Evolutionary conservation across 2,888 invertebrate species (phyloP), one percentile per base, ranked within the genome.

Genomic region (Erynnis tages): DNA sequence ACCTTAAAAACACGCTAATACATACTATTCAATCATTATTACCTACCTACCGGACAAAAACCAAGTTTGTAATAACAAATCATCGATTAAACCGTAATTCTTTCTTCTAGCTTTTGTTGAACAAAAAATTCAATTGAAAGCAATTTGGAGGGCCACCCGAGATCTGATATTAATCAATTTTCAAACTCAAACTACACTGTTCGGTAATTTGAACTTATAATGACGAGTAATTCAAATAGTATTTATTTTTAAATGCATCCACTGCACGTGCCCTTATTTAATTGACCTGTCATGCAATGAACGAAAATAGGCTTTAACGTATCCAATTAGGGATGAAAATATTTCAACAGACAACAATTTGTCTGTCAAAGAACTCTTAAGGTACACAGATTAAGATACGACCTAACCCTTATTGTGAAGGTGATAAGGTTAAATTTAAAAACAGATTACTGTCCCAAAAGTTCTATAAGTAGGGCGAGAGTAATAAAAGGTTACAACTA

Each of bases 401-500:
- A 2, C 21, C 13, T 38, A 19, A n/a, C 21, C 25, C 38, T 16
- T 55, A 48, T 45, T 3, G 0, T n/a, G 2, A 29, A 7, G 14
- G 0, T 0, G 6, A 53, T 34, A 60, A 10, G 41, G 56, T 56
- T 25, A 10, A 58, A 37, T 48, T 40, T 53, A 7, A 11, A 16
- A n/a, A n/a, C n/a, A n/a, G n/a, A n/a, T 17, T 37, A 13, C 29
- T 49, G 49, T 69, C 67, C 70, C 71, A 63, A 71, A 69, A 58
- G 21, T 19, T 23, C 11, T 16, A 17, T 34, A 41, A 27, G 21
- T 25, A 21, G 50, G 44, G 37, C 35, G 50, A 30, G 34, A 25
- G 62, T 69, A 49, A 40, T 27, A 10, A 64, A 56, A 70, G 49
- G n/a, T 38, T 63, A 67, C 64, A 77, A 71, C 73, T 65, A 68